Percentiles rank a stretch among this genome's conserved stretches.
Conservation (phyloP, 2,113 vertebrate species). For the Sebastes schlegelii region DNA sequence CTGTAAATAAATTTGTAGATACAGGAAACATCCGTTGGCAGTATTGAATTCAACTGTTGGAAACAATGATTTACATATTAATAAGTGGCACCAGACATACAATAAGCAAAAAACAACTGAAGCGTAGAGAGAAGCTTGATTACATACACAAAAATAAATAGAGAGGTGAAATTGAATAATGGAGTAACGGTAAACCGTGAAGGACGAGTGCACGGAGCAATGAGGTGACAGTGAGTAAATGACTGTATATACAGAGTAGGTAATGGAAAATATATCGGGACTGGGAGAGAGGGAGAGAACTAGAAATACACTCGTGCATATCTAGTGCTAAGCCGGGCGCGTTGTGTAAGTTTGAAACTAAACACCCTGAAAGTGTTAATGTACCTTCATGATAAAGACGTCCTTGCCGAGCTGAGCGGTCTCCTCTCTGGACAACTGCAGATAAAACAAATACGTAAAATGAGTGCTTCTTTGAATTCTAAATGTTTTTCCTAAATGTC, state of each 20-base stretch:
- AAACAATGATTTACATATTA: background rate
- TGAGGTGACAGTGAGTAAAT: constrained; percentile 16
- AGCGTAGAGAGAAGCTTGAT: constrained; percentile 14
- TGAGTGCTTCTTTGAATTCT: background rate
- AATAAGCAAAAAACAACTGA: constrained; percentile 12
- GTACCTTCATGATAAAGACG: constrained; percentile 92
- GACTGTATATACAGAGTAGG: constrained; percentile 11
- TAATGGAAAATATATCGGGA: constrained; percentile 53
- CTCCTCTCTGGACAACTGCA: constrained; percentile 92
- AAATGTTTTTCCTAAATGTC: constrained; percentile 18
- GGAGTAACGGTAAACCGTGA: constrained; percentile 36
- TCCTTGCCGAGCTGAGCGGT: constrained; percentile 91
- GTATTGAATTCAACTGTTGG: background rate
- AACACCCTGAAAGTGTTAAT: constrained; percentile 46
- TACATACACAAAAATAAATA: constrained; percentile 21
- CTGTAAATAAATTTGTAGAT: background rate
- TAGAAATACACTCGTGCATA: constrained; percentile 45
- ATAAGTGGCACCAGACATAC: background rate
- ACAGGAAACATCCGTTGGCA: background rate
- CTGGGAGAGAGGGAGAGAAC: constrained; percentile 35
- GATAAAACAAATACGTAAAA: constrained; percentile 38
- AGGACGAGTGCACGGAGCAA: constrained; percentile 2
- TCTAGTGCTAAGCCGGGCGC: constrained; percentile 36
- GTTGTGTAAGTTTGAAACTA: constrained; percentile 33
- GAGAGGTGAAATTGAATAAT: constrained; percentile 18